These are phyloP conservation scores for Desmophyllum pertusum DNA, from an alignment of 92 coral and sea anemone genomes.

Conservation along the genomic window DNA sequence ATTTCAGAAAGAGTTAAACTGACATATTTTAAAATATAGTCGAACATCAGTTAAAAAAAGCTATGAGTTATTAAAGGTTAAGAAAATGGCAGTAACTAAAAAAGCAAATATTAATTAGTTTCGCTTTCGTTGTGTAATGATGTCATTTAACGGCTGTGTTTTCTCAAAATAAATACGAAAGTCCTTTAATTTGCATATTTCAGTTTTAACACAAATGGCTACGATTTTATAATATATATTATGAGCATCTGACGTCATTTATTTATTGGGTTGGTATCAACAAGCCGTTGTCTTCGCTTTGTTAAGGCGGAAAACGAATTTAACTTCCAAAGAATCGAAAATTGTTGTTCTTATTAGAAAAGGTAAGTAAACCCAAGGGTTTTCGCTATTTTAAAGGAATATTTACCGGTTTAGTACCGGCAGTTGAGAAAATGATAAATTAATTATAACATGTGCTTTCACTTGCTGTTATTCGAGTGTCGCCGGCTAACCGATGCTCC, in stretches of 20 bases:
- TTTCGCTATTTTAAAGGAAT: not conserved
- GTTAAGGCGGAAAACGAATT: not conserved
- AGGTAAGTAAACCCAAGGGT: not conserved
- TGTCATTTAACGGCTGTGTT: conserved; percentile 21
- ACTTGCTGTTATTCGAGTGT: not conserved
- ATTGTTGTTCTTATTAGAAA: not conserved
- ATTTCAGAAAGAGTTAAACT: no score
- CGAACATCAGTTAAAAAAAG: not conserved
- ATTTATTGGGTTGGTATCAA: not conserved
- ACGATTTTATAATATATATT: not conserved
- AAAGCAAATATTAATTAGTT: not conserved
- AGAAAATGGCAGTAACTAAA: not conserved
- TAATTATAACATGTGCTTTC: not conserved
- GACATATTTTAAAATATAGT: no score
- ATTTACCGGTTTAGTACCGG: not conserved
- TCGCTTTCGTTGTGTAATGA: not conserved
- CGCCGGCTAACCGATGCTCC: not conserved
- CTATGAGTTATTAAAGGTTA: no score
- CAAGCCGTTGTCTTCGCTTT: not conserved
- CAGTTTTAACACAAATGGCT: not conserved
- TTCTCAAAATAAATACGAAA: not conserved
- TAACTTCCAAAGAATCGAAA: not conserved
- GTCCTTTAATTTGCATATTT: conserved; percentile 37
- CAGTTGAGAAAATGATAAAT: not conserved
- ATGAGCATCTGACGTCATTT: conserved; percentile 4